Base-by-base conservation (phyloP, 2,113 vertebrate species). In the Cephalophus harveyi region DNA sequence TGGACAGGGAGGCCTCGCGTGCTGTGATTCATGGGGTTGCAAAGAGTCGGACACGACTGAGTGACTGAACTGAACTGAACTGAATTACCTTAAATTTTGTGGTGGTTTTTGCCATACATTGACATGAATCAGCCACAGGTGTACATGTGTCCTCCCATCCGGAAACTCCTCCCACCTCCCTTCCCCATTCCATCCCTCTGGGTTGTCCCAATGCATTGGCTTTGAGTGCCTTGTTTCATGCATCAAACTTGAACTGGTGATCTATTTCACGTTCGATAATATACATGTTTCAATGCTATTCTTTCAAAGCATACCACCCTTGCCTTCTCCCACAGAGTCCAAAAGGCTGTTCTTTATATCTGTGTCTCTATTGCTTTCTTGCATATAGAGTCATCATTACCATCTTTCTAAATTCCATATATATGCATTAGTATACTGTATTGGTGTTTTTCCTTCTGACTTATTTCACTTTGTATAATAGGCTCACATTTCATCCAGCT, bases 1-100 rank as follows among this genome's bases (percentile, higher is more conserved):
- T n/a, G n/a, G n/a, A n/a, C n/a, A n/a, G n/a, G n/a, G n/a, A n/a
- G 21, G 8, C 9, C 3, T 57, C 23, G 21, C 0, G 3, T 57
- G 23, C 55, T 10, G 55, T 1, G 0, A 4, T 57, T 25, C 55
- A 57, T 57, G 55, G 55, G 55, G 55, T 57, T 0, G 23, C 55
- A 57, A 25, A 57, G 21, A 57, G 55, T 25, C 1, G 7, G 55
- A 57, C 55, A 25, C 9, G 8, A 57, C 55, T 57, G 55, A 57
- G 23, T 0, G 1, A 57, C 9, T 57, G 55, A 57, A 57, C 23
- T 57, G 55, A 55, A 57, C 3, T 25, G 55, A 55, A 57, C 3
- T 25, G 23, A 19, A 33, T 67, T 67, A 19, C 16, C n/a, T 67
- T 5, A 67, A 67, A 67, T n/a, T n/a, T 67, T 67, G 16, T 67